Evolutionary conservation across 2,888 invertebrate genomes (phyloP).

Genomic region (Hetaerina titia): DNA sequence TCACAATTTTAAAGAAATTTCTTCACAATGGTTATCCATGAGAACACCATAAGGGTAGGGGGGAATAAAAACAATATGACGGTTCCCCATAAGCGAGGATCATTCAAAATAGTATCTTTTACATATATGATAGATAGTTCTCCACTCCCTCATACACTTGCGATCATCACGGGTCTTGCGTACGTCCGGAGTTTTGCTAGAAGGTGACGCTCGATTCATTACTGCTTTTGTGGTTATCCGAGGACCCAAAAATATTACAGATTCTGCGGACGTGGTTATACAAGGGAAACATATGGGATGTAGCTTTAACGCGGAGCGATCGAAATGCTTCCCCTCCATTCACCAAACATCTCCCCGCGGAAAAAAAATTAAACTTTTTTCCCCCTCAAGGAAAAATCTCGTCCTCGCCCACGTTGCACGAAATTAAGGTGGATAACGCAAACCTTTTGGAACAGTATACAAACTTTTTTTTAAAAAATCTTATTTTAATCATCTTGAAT

Average conservation of each 20-base stretch:
- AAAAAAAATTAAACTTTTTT: not conserved
- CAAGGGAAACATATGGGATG: slow-evolving; percentile 43
- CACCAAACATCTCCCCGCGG: not conserved
- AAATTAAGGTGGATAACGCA: slow-evolving; percentile 49
- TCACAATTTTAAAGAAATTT: slow-evolving; percentile 56
- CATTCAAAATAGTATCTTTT: slow-evolving; percentile 64
- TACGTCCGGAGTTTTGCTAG: not conserved
- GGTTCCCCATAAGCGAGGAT: slow-evolving; percentile 24
- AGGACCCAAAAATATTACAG: slow-evolving; percentile 33
- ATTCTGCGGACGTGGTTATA: not conserved
- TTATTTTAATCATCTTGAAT: slow-evolving; percentile 36
- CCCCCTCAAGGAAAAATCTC: not conserved
- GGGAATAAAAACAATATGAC: slow-evolving; percentile 55
- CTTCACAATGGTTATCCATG: slow-evolving; percentile 53
- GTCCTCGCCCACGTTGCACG: not conserved
- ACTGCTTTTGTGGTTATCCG: not conserved
- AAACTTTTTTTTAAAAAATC: slow-evolving; percentile 59
- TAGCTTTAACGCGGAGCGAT: not conserved
- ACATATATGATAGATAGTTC: slow-evolving; percentile 54
- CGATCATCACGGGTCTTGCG: slow-evolving; percentile 44
- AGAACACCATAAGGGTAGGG: slow-evolving; percentile 58
- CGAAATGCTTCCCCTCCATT: slow-evolving; percentile 6
- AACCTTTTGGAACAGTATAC: slow-evolving; percentile 6
- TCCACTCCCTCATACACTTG: slow-evolving; percentile 60
- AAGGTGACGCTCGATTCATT: not conserved